phyloP scores from a whole-genome alignment of 2,888 invertebrate genomes.

The Rotaria magnacalcarata region DNA sequence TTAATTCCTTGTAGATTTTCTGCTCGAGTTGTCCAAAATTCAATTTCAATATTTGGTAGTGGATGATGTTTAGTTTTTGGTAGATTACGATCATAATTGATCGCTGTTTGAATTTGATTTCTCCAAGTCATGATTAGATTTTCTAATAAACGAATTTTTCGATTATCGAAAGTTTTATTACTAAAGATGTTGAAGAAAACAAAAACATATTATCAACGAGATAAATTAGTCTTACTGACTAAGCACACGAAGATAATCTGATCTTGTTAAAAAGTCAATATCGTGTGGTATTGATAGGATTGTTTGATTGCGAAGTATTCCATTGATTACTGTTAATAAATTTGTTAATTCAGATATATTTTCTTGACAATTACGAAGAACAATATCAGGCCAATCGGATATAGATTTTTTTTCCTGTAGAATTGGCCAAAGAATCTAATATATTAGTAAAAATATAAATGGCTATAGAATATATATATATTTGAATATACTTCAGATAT shows the following conservation, averaged over 20 bases:
- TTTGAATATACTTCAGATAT: background rate
- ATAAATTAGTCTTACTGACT: background rate
- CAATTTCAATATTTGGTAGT: slow-evolving; percentile 69
- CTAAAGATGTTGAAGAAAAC: background rate
- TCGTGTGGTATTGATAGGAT: background rate
- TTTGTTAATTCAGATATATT: slow-evolving; percentile 25
- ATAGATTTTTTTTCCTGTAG: background rate
- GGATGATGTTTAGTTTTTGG: slow-evolving; percentile 73
- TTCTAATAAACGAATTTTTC: slow-evolving; percentile 36
- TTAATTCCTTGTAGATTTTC: slow-evolving; percentile 77
- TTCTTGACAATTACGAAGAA: background rate
- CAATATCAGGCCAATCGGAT: slow-evolving; percentile 17
- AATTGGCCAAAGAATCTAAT: slow-evolving; percentile 2
- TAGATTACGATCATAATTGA: slow-evolving; percentile 57
- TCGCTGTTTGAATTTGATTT: slow-evolving; percentile 22
- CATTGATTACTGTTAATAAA: slow-evolving; percentile 9
- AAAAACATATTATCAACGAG: too few relatives aligned
- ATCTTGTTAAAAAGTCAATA: background rate
- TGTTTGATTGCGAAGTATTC: background rate
- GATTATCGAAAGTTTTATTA: background rate
- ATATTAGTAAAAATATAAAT: background rate
- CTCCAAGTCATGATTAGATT: background rate
- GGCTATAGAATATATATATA: background rate
- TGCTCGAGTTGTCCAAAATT: slow-evolving; percentile 73
- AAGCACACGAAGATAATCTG: slow-evolving; percentile 27